These are phyloP conservation scores for Agriotes lineatus DNA, from an alignment of 2,888 invertebrate species.

Conservation along the genomic window DNA sequence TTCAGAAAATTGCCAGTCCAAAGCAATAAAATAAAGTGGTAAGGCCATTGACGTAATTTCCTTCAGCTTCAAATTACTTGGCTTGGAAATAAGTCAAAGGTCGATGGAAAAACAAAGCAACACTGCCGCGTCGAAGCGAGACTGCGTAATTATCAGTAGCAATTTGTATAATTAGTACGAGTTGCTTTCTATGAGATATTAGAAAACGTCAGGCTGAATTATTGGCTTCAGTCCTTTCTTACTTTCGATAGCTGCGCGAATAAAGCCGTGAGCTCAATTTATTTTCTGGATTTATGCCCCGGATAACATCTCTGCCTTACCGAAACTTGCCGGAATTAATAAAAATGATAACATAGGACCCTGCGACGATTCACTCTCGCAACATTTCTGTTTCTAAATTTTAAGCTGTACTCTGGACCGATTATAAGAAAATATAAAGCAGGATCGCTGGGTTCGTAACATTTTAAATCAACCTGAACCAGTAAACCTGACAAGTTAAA, in stretches of 20 bases:
- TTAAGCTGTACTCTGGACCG: too few relatives aligned
- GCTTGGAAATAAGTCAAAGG: conserved; percentile 19
- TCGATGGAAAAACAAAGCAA: conserved; percentile 20
- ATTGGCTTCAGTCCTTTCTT: conserved; percentile 25
- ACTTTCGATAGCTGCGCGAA: conserved; percentile 25
- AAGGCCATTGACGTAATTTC: conserved; percentile 4
- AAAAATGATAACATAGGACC: conserved; percentile 33
- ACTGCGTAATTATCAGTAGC: conserved; percentile 21
- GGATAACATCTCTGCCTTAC: conserved; percentile 29
- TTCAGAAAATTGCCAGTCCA: conserved; percentile 1
- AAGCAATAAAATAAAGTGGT: conserved; percentile 12
- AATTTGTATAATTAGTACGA: conserved; percentile 28
- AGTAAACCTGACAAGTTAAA: too few relatives aligned
- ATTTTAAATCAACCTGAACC: too few relatives aligned
- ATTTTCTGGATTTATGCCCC: conserved; percentile 29
- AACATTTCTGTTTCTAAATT: too few relatives aligned
- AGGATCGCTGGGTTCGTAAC: too few relatives aligned
- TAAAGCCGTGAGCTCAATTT: conserved; percentile 28
- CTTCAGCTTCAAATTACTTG: conserved; percentile 13
- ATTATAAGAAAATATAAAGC: too few relatives aligned
- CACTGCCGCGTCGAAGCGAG: conserved; percentile 11
- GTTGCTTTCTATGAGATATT: conserved; percentile 27
- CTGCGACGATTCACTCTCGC: too few relatives aligned
- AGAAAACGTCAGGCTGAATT: conserved; percentile 30
- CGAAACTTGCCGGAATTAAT: conserved; percentile 27